phyloP scores from a whole-genome alignment of 1,140 invertebrate species.

The Lepidurus packardi region DNA sequence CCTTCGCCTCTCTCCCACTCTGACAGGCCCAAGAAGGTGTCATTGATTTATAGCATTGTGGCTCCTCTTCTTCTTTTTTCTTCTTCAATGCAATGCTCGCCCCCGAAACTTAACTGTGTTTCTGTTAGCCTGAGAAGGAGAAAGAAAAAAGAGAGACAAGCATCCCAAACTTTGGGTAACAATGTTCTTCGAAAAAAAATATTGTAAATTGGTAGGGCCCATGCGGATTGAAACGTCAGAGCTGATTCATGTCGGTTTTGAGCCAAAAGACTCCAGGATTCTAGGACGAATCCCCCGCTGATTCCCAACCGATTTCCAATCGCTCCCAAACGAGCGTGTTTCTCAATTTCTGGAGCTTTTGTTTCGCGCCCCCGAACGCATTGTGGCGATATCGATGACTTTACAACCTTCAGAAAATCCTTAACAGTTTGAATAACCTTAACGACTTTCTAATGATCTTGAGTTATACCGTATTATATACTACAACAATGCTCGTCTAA shows the following conservation, averaged over 20 bases:
- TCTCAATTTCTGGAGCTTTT: neutral
- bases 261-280: neutral
- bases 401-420: no score
- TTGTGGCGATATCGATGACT: no score
- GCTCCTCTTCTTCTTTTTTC: neutral
- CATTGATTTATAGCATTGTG: conserved; percentile 11
- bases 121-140: neutral
- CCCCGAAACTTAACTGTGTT: neutral
- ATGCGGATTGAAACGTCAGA: conserved; percentile 8
- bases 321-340: neutral
- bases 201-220: neutral
- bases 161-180: no score
- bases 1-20: neutral
- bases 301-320: conserved; percentile 13
- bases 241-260: neutral
- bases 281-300: conserved; percentile 13
- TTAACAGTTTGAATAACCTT: no score
- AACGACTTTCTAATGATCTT: no score
- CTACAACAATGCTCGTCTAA: no score
- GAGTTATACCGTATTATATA: no score
- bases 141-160: neutral
- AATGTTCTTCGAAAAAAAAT: neutral
- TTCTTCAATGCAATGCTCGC: neutral
- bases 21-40: neutral
- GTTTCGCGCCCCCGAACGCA: neutral